Evolutionary conservation across 2,797 vertebrate genomes (phyloP), one percentile per base, ranked within the genome.

Genomic region (Sebastes kiyomatsui): DNA sequence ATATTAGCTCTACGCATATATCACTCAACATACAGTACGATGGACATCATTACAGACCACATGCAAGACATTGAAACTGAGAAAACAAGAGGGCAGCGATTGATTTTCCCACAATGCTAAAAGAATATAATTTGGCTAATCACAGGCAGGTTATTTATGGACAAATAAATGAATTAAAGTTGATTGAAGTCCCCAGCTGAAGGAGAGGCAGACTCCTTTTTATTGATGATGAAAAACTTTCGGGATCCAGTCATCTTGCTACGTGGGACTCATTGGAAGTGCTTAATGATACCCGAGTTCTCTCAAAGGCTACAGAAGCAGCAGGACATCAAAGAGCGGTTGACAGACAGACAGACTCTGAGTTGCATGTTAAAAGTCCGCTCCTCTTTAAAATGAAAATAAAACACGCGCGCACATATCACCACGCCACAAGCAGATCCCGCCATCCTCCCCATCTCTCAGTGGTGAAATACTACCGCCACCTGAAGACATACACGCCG

Each of bases 281-380:
- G 88, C 88, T 87, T 93, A 93, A 94, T 93, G 93, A 94, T 90
- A 85, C 79, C 82, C 77, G 7, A 81, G 81, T 80, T 79, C 80
- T 84, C 91, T 93, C 85, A 94, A 91, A 94, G 92, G 88, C 83
- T 90, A 61, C 83, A 85, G 78, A 89, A 80, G 90, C 88, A 83
- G 92, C 89, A 90, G 88, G 88, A 94, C 92, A 92, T 95, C 90
- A 95, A 95, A 95, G 93, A 70, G 66, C 14, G 46, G 74, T 77
- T 95, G 93, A 94, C 90, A 88, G 94, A 92, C 88, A 90, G 87
- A 88, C 88, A 74, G 84, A 87, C 85, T 87, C 84, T 33, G 80
- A 88, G 86, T 82, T 86, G 91, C 90, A 92, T 93, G 90, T 92
- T 94, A 93, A 95, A 88, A 92, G 78, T 77, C 78, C 81, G 52